These are phyloP conservation scores for Antheraea yamamai DNA, from an alignment of 2,888 invertebrate genomes.

Conservation along the genomic window DNA sequence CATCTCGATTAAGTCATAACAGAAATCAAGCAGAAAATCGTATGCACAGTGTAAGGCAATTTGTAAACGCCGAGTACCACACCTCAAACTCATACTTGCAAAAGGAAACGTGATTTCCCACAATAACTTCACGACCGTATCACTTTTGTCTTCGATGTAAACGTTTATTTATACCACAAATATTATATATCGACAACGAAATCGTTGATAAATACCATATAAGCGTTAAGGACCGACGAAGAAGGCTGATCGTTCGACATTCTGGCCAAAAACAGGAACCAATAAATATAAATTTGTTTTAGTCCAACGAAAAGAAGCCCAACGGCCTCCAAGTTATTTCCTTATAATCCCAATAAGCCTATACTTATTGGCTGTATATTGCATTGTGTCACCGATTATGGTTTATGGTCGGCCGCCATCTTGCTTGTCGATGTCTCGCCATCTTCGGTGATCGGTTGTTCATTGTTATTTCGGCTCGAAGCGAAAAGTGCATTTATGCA, in stretches of 20 bases:
- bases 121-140: constrained; percentile 19
- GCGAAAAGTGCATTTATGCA: constrained; percentile 36
- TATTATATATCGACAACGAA: constrained; percentile 16
- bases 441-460: constrained; percentile 54
- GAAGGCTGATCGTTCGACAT: constrained; percentile 43
- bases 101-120: constrained; percentile 18
- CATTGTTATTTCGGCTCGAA: constrained; percentile 53
- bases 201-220: constrained; percentile 34
- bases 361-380: constrained; percentile 29
- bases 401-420: constrained; percentile 52
- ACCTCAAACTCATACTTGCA: neutral
- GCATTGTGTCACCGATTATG: constrained; percentile 52
- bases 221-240: constrained; percentile 29
- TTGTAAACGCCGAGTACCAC: neutral
- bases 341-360: constrained; percentile 48
- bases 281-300: constrained; percentile 69
- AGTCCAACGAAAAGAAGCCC: constrained; percentile 54
- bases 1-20: constrained; percentile 9
- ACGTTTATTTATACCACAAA: constrained; percentile 22
- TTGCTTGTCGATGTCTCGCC: constrained; percentile 36
- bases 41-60: neutral
- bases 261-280: constrained; percentile 59
- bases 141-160: constrained; percentile 15
- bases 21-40: constrained; percentile 1
- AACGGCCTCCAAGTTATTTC: constrained; percentile 66